Evolutionary conservation across 2,888 invertebrate genomes (phyloP).

Genomic region (Prenolepis imparis): DNA sequence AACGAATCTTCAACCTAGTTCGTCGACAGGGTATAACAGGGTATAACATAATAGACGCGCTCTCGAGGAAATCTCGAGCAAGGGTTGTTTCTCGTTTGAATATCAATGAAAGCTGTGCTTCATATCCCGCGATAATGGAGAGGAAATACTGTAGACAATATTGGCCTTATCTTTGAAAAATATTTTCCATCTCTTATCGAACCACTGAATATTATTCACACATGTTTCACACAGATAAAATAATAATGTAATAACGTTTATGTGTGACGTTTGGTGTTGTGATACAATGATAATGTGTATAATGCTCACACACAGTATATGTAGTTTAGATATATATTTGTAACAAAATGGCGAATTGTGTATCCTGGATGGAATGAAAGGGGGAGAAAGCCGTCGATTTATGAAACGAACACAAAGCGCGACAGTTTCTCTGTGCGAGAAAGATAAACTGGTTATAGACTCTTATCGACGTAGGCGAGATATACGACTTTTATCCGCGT

Average conservation of each 20-base stretch:
- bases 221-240: not conserved
- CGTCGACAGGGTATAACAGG: not conserved
- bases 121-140: conserved; percentile 21
- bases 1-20: conserved; percentile 7
- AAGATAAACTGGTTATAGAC: conserved; percentile 49
- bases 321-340: not conserved
- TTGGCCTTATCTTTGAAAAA: conserved; percentile 23
- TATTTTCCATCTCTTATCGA: conserved; percentile 4
- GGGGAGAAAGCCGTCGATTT: conserved; percentile 4
- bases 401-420: conserved; percentile 16
- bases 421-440: conserved; percentile 17
- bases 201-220: not conserved
- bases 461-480: conserved; percentile 38
- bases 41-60: not conserved
- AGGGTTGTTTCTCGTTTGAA: conserved; percentile 32
- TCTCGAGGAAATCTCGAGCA: conserved; percentile 19
- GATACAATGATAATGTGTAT: not conserved
- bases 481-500: conserved; percentile 32
- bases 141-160: conserved; percentile 6
- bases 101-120: conserved; percentile 29
- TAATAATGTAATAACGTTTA: not conserved
- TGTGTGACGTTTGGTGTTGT: not conserved
- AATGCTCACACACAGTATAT: not conserved
- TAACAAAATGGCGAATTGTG: not conserved
- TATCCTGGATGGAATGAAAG: not conserved